Conservation (phyloP, 2,797 vertebrate genomes). For the Macropodus opercularis region DNA sequence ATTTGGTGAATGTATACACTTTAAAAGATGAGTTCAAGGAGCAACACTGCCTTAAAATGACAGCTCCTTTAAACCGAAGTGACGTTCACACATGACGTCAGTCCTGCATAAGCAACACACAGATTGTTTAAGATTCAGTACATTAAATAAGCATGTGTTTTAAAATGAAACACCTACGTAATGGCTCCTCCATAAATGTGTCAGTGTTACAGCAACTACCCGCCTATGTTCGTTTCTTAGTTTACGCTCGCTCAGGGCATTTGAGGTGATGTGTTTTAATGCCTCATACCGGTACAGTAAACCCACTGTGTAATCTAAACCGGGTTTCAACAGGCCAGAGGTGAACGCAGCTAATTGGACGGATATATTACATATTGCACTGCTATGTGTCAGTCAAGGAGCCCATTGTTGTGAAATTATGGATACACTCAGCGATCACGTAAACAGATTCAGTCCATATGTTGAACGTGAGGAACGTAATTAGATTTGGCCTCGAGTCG, state of each 20-base stretch:
- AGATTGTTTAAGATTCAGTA: slow-evolving; percentile 16
- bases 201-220: slow-evolving; percentile 17
- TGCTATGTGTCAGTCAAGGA: slow-evolving; percentile 55
- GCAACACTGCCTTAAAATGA: neutral
- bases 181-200: slow-evolving; percentile 33
- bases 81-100: slow-evolving; percentile 6
- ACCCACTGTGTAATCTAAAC: slow-evolving; percentile 52
- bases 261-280: slow-evolving; percentile 52
- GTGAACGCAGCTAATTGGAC: slow-evolving; percentile 60
- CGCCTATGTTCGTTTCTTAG: slow-evolving; percentile 4
- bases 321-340: slow-evolving; percentile 66
- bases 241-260: slow-evolving; percentile 30
- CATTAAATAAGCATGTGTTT: neutral
- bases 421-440: slow-evolving; percentile 51
- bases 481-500: slow-evolving; percentile 1
- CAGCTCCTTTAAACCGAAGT: neutral
- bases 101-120: slow-evolving; percentile 13
- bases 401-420: slow-evolving; percentile 64
- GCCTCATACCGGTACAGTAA: slow-evolving; percentile 46
- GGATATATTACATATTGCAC: slow-evolving; percentile 49
- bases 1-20: no score
- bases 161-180: slow-evolving; percentile 24
- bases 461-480: slow-evolving; percentile 44
- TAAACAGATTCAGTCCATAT: slow-evolving; percentile 58
- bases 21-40: no score